Conservation (phyloP, 2,113 vertebrate genomes). For the Boulengeromyrus knoepffleri region DNA sequence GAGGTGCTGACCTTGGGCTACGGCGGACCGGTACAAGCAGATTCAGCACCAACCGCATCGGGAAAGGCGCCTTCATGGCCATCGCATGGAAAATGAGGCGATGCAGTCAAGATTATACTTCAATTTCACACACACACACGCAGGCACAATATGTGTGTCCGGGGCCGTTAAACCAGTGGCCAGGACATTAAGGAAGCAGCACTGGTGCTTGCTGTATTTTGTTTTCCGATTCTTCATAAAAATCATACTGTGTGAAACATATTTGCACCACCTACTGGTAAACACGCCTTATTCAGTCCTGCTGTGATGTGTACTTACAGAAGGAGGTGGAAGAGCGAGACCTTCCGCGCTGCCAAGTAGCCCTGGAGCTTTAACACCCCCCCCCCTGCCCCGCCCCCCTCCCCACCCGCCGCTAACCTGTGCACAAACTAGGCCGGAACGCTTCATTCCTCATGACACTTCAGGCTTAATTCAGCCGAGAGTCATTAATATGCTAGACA, state of each 20-base stretch:
- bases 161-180: not conserved
- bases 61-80: not conserved
- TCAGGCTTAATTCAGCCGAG: conserved; percentile 34
- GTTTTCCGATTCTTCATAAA: not conserved
- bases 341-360: conserved; percentile 22
- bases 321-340: not conserved
- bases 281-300: not conserved
- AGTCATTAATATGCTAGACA: conserved; percentile 37
- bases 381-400: not conserved
- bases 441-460: conserved; percentile 26
- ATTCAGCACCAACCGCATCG: not conserved
- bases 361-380: conserved; percentile 16
- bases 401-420: conserved; percentile 14
- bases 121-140: not conserved
- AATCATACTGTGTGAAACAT: conserved; percentile 1
- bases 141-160: not conserved
- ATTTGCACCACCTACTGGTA: conserved; percentile 18
- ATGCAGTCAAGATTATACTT: not conserved
- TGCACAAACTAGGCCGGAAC: conserved; percentile 25
- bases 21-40: not conserved
- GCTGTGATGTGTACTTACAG: not conserved
- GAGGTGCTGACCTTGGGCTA: not conserved
- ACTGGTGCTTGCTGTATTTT: not conserved
- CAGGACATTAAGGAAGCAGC: not conserved
- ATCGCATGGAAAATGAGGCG: not conserved